Percentiles rank a stretch among this genome's conserved stretches.
These are phyloP conservation scores for Catocala sponsa DNA, from an alignment of 2,888 invertebrate species.

Conservation along the genomic window DNA sequence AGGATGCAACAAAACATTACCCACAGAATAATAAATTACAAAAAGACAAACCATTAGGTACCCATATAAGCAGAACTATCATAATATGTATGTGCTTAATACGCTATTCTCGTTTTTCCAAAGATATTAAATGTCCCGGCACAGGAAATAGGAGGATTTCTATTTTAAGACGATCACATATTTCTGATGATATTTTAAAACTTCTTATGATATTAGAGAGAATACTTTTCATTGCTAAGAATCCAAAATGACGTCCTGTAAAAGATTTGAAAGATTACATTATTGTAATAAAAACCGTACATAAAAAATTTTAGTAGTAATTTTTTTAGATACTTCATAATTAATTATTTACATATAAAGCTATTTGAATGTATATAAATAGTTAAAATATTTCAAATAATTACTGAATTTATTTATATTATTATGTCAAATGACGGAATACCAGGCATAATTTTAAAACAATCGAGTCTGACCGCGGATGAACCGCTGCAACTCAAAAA, in stretches of 20 bases:
- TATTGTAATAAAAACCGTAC: not conserved
- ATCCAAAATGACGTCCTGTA: constrained; percentile 76
- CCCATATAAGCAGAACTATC: too few species aligned
- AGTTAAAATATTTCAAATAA: not conserved
- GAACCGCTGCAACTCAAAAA: too few species aligned
- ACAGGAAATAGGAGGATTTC: constrained; percentile 77
- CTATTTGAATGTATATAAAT: not conserved
- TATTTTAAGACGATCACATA: constrained; percentile 68
- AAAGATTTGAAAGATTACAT: constrained; percentile 17
- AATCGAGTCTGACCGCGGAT: too few species aligned
- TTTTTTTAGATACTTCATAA: too few species aligned
- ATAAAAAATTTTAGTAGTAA: too few species aligned
- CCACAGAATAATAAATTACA: too few species aligned
- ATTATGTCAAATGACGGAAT: too few species aligned
- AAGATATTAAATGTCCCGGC: constrained; percentile 66
- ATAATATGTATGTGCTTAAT: not conserved
- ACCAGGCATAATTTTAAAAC: too few species aligned
- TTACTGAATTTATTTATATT: too few species aligned
- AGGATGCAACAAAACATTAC: too few species aligned
- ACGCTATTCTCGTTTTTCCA: constrained; percentile 58
- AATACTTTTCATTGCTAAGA: constrained; percentile 76
- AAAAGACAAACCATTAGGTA: too few species aligned
- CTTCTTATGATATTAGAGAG: constrained; percentile 66
- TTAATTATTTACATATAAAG: not conserved
- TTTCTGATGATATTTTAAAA: constrained; percentile 64